Evolutionary conservation across 2,888 invertebrate species (phyloP), one percentile per base, ranked within the genome.

Genomic region (Spisula solida): DNA sequence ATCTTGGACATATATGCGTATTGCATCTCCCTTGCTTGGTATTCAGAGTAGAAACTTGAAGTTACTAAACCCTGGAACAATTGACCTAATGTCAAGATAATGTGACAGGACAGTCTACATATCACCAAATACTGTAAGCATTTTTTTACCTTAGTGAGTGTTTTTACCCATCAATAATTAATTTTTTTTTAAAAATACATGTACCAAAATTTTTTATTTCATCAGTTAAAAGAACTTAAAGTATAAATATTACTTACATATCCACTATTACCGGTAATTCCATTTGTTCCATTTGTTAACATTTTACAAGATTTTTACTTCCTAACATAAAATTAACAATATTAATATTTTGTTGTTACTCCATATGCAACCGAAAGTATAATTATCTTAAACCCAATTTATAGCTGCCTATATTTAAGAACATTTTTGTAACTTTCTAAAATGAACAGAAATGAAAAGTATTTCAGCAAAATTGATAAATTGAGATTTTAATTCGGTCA

Each of bases 211-310:
- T 18, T 75, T 25, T 25, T 16, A 75, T 25, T 25, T 66, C 2
- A 25, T 25, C n/a, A 34, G 10, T 31, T 75, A 6, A 31, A 75
- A 4, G 31, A 75, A 16, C n/a, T 18, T 31, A 75, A 14, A 18
- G 2, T 34, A 16, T 16, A 75, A 29, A 82, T 47, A 47, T 48
- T 75, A 83, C 83, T 83, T 60, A 83, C 83, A 83, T 70, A 83
- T 5, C 83, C 83, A 47, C 75, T 83, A 12, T 29, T 29, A 41
- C 41, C 8, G 41, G 41, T 41, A 31, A 29, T 48, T 83, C 83
- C 83, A 83, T 83, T 83, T 14, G 83, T 48, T 83, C 83, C 83
- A 83, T 83, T 83, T 14, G 83, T 75, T 51, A 83, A 47, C 83
- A 75, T 83, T 70, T 83, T 75, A 18, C 25, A 41, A 51, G 4